Percentiles rank a stretch among this genome's conserved stretches.
Conservation (phyloP, 2,888 invertebrate species). For the Synanthedon tipuliformis region DNA sequence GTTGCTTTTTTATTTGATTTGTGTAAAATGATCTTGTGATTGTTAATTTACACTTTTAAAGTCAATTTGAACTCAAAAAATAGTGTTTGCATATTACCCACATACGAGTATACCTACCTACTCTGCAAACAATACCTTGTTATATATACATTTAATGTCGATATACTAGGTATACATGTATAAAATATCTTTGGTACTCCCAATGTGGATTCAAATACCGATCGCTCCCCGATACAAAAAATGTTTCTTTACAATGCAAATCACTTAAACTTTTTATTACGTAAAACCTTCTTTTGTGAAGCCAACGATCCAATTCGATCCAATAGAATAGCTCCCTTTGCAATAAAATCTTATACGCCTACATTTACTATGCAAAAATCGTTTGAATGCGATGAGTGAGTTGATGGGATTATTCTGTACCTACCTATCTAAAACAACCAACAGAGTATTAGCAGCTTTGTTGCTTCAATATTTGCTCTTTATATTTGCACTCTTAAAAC, state of each 20-base stretch:
- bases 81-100: too few relatives aligned
- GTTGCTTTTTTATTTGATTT: too few relatives aligned
- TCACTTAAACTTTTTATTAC: constrained; percentile 28
- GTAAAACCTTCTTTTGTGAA: constrained; percentile 23
- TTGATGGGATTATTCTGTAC: constrained; percentile 23
- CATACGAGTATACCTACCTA: too few relatives aligned
- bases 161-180: neutral
- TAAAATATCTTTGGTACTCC: neutral
- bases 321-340: constrained; percentile 23
- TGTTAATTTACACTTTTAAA: too few relatives aligned
- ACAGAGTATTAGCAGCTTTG: too few relatives aligned
- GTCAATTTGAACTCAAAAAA: too few relatives aligned
- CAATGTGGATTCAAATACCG: neutral
- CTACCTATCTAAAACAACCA: neutral
- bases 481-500: too few relatives aligned
- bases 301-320: constrained; percentile 24
- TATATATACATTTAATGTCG: too few relatives aligned
- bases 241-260: constrained; percentile 18
- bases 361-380: constrained; percentile 51
- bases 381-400: constrained; percentile 20
- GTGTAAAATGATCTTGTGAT: too few relatives aligned
- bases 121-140: too few relatives aligned
- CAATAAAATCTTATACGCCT: constrained; percentile 56
- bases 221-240: constrained; percentile 1
- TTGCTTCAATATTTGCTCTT: too few relatives aligned